These are phyloP conservation scores for Zaprionus camerounensis DNA, from an alignment of 1,140 invertebrate genomes.

Conservation along the genomic window DNA sequence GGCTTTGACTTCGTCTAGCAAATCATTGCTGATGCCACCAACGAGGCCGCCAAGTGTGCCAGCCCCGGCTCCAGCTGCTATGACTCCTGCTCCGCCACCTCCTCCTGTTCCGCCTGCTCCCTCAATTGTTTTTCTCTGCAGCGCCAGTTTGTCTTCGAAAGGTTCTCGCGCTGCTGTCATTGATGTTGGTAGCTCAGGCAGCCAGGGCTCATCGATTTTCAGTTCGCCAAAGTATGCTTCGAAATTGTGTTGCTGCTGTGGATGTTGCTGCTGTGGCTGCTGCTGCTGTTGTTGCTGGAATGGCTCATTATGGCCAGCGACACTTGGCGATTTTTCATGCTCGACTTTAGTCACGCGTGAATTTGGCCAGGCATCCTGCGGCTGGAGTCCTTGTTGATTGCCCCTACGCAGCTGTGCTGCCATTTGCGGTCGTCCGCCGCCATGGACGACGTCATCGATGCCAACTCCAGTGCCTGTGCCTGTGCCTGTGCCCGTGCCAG, in stretches of 20 bases:
- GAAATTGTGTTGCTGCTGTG: constrained; percentile 48
- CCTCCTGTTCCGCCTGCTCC: not conserved
- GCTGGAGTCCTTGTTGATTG: constrained; percentile 24
- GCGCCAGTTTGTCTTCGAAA: constrained; percentile 59
- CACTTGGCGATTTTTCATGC: constrained; percentile 79
- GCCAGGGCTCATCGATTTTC: constrained; percentile 79
- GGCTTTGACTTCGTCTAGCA: constrained; percentile 75
- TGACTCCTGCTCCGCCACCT: no score
- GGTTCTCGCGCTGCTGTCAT: constrained; percentile 16
- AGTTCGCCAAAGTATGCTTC: constrained; percentile 73
- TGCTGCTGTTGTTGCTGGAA: constrained; percentile 35
- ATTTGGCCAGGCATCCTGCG: constrained; percentile 63
- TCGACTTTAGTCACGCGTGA: constrained; percentile 79
- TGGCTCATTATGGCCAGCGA: constrained; percentile 68
- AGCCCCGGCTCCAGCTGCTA: not conserved
- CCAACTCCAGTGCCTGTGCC: constrained; percentile 26
- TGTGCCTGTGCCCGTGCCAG: constrained; percentile 20
- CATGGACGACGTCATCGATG: constrained; percentile 37
- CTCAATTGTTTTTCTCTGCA: constrained; percentile 23
- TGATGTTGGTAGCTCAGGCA: constrained; percentile 16
- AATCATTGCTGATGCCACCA: constrained; percentile 70
- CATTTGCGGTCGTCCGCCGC: constrained; percentile 53
- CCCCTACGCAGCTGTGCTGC: constrained; percentile 13
- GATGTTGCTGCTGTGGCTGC: constrained; percentile 26
- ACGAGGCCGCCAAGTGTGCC: constrained; percentile 11